Base-by-base conservation (phyloP, 1,140 invertebrate species). In the Diplogasteroides magnus region DNA sequence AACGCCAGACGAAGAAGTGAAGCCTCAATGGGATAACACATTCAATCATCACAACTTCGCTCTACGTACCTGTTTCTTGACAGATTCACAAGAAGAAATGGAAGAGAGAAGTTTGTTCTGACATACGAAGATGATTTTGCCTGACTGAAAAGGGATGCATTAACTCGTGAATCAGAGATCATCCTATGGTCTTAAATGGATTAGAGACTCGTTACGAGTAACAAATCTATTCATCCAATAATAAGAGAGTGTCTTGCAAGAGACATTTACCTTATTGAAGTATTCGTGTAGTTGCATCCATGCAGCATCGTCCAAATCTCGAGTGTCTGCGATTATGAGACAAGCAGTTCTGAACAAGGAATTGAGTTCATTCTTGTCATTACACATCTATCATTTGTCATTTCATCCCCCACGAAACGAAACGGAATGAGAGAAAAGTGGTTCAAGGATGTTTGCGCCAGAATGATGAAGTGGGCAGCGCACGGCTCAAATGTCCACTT, bases 121-220 rank as follows among this genome's bases (percentile, higher is more conserved):
- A 48, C 78, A 80, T 1, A 80, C 63, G 61, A 80, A 79, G 15
- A 80, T 72, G 2, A 80, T 80, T 61, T 80, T 80, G 26, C 78
- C 78, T 11, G 77, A 63, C 76, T 78, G 63, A 77, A 77, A 77
- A 68, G 23, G 31, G 2, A 2, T 58, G 68, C 2, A 67, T 64
- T 68, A 11, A 3, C 63, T 63, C 2, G 1, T 13, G 2, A 13
- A 19, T 28, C 65, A 68, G 60, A 63, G 25, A 37, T 11, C 11
- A 31, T 19, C 26, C 31, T 63, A 67, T 25, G 1, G 13, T 2
- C 23, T n/a, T 25, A 67, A 26, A 26, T 58, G 32, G 25, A 19
- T 27, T 1, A 29, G 75, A 64, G 56, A 11, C 11, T 74, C 28
- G 23, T 25, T n/a, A n/a, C n/a, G n/a, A n/a, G n/a, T n/a, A n/a